phyloP scores from a whole-genome alignment of 2,888 invertebrate species.

The Aleiodes testaceus region DNA sequence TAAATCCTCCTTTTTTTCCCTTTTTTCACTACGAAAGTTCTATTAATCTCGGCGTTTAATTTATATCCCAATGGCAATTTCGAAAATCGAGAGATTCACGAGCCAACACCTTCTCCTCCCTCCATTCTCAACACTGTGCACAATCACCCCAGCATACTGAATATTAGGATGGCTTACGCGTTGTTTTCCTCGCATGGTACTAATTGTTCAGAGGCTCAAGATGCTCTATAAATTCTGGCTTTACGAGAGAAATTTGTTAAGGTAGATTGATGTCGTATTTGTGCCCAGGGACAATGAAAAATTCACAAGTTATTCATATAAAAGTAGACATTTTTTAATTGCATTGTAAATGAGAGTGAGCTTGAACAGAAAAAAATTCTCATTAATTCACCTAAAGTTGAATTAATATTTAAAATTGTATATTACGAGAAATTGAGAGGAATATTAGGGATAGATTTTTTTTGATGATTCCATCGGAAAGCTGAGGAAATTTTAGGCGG shows the following conservation, averaged over 20 bases:
- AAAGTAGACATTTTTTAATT: background rate
- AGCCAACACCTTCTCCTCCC: background rate
- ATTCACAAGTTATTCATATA: conserved; percentile 3
- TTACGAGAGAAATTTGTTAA: conserved; percentile 25
- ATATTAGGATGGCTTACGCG: background rate
- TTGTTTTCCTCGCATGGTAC: conserved; percentile 3
- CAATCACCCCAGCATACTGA: background rate
- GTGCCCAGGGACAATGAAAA: background rate
- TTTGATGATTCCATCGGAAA: no score
- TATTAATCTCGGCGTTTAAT: conserved; percentile 1
- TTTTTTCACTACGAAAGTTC: background rate
- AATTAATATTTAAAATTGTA: no score
- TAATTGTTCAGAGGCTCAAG: conserved; percentile 16
- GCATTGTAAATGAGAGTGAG: background rate
- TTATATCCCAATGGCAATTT: background rate
- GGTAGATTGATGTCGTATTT: background rate
- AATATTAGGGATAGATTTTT: no score
- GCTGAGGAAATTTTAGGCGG: no score
- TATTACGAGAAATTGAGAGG: no score
- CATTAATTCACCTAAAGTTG: no score
- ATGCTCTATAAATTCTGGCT: conserved; percentile 17
- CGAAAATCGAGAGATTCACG: conserved; percentile 1
- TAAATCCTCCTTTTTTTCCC: background rate
- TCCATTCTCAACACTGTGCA: background rate
- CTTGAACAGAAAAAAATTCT: no score